Evolutionary conservation across 2,888 invertebrate genomes (phyloP).

Genomic region (Thereva unica): DNA sequence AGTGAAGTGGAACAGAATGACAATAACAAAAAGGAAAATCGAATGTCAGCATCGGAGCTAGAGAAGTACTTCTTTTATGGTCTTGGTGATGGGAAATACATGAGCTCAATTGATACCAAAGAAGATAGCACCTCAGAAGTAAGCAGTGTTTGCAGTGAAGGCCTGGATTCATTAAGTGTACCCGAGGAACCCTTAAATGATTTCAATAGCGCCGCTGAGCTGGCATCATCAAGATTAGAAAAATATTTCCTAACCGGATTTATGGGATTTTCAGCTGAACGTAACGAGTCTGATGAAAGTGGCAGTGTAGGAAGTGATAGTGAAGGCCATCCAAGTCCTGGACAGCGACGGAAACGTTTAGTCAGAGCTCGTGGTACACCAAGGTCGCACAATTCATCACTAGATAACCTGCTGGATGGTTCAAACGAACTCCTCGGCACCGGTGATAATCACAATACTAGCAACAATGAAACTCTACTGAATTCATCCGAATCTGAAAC

Average conservation of each 20-base stretch:
- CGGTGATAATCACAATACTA: slow-evolving; percentile 52
- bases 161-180: slow-evolving; percentile 72
- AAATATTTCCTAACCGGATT: slow-evolving; percentile 88
- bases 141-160: slow-evolving; percentile 84
- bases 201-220: slow-evolving; percentile 65
- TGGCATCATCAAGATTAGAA: slow-evolving; percentile 83
- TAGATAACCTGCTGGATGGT: slow-evolving; percentile 73
- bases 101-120: slow-evolving; percentile 58
- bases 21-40: slow-evolving; percentile 58
- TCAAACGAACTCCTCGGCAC: slow-evolving; percentile 48
- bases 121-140: slow-evolving; percentile 78
- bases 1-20: slow-evolving; percentile 75
- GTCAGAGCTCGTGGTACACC: slow-evolving; percentile 83
- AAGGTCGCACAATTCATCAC: slow-evolving; percentile 78
- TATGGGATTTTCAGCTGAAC: slow-evolving; percentile 77
- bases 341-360: slow-evolving; percentile 78
- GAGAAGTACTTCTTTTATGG: slow-evolving; percentile 92
- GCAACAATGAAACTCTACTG: slow-evolving; percentile 60
- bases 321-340: slow-evolving; percentile 85
- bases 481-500: slow-evolving; percentile 71
- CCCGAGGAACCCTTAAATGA: slow-evolving; percentile 52
- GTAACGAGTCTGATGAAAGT: slow-evolving; percentile 73
- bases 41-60: slow-evolving; percentile 78
- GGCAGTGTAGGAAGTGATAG: slow-evolving; percentile 90
- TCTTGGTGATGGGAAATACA: slow-evolving; percentile 70